Evolutionary conservation across 2,888 invertebrate genomes (phyloP).

Genomic region (Corbicula japonica): DNA sequence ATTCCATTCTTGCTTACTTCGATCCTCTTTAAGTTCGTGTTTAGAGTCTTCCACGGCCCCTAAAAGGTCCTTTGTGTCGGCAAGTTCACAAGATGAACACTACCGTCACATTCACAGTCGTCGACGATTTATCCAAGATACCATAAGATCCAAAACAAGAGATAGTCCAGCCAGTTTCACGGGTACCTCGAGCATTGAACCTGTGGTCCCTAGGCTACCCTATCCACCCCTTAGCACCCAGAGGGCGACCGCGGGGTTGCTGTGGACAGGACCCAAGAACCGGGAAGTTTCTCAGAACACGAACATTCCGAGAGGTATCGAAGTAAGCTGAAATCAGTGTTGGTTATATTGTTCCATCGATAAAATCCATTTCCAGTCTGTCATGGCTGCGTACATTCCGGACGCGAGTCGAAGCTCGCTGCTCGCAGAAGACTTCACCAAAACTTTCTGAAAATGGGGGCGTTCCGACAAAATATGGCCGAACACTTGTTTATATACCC

Average conservation of each 20-base stretch:
- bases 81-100: no score
- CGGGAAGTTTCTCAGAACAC: slow-evolving; percentile 64
- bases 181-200: slow-evolving; percentile 26
- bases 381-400: slow-evolving; percentile 44
- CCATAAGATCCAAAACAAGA: no score
- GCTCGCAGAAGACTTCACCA: slow-evolving; percentile 39
- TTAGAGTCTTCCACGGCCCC: no score
- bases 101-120: no score
- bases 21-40: no score
- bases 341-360: slow-evolving; percentile 49
- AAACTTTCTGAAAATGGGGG: slow-evolving; percentile 35
- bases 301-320: slow-evolving; percentile 67
- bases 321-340: slow-evolving; percentile 56
- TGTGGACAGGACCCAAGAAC: slow-evolving; percentile 60
- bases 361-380: slow-evolving; percentile 68
- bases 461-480: no score
- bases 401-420: slow-evolving; percentile 47
- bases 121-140: no score
- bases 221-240: slow-evolving; percentile 63
- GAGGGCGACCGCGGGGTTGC: slow-evolving; percentile 61
- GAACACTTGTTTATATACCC: no score
- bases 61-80: no score
- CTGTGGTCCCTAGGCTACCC: slow-evolving; percentile 66
- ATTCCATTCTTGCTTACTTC: no score
- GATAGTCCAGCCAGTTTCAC: slow-evolving; percentile 15